Conservation (phyloP, 2,797 vertebrate species). For the Molossus alvarezi region DNA sequence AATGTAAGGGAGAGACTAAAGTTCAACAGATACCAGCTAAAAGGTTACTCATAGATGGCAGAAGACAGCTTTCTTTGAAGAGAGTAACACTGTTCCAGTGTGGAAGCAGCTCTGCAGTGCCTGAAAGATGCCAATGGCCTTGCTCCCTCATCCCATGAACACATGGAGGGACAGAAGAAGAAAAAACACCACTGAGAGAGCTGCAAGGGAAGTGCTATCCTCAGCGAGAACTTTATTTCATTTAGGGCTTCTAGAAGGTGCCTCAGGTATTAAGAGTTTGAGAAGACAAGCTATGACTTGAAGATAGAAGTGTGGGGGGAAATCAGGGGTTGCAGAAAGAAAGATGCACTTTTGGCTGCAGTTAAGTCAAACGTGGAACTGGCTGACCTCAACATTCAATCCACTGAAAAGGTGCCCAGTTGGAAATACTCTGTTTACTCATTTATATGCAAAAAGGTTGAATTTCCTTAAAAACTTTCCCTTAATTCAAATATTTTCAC, state of each 20-base stretch:
- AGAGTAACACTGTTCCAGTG: background rate
- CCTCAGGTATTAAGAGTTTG: background rate
- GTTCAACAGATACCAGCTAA: background rate
- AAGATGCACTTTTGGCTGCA: background rate
- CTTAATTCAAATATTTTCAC: constrained; percentile 38
- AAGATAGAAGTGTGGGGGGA: background rate
- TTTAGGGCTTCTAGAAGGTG: background rate
- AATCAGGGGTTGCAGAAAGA: background rate
- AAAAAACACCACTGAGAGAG: background rate
- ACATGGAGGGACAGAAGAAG: background rate
- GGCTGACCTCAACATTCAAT: background rate
- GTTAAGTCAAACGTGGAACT: background rate
- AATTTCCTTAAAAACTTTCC: background rate
- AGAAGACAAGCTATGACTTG: background rate
- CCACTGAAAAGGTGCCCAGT: background rate
- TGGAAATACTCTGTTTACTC: background rate
- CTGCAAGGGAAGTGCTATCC: background rate
- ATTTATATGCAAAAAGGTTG: background rate
- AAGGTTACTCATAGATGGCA: background rate
- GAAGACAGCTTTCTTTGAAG: background rate
- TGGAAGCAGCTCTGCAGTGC: background rate
- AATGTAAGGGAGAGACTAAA: background rate
- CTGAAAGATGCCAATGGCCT: background rate
- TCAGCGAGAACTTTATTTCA: background rate
- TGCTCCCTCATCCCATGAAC: background rate